Evolutionary conservation across 92 coral and sea anemone genomes (phyloP).

Genomic region (Epizoanthus illoricatus): DNA sequence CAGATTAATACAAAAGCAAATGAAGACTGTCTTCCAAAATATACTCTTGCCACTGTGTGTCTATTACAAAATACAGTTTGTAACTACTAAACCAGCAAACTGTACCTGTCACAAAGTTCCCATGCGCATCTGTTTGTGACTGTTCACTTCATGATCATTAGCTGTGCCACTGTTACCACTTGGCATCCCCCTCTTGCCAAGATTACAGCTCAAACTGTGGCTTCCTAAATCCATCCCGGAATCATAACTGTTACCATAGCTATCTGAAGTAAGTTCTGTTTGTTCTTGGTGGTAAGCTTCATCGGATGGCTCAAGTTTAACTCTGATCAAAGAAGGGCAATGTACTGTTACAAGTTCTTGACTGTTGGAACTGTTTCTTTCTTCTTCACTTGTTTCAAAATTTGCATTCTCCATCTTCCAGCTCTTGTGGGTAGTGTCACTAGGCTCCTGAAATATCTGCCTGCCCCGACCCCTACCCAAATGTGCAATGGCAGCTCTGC

Average conservation of each 20-base stretch:
- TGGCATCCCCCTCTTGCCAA: not conserved
- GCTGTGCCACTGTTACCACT: not conserved
- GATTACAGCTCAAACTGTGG: not conserved
- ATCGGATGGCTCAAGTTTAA: conserved; percentile 72
- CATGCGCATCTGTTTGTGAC: conserved; percentile 11
- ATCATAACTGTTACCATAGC: not conserved
- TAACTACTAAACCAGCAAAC: too few species aligned
- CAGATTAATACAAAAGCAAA: too few species aligned
- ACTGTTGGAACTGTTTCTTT: not conserved
- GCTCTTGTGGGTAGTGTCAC: not conserved
- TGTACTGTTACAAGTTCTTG: conserved; percentile 42
- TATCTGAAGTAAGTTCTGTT: not conserved
- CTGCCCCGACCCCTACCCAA: not conserved
- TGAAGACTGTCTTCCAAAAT: too few species aligned
- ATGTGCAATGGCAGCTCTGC: not conserved
- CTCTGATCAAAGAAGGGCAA: conserved; percentile 74
- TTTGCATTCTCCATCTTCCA: not conserved
- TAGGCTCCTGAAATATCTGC: not conserved
- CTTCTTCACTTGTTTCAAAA: not conserved
- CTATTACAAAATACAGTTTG: too few species aligned
- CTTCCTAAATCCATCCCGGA: not conserved
- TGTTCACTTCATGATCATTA: not conserved
- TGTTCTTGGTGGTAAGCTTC: not conserved
- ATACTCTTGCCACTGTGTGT: too few species aligned
- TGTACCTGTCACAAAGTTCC: not conserved